A percentile compares a stretch with the other conserved stretches of the same genome.
Conservation (phyloP, 2,797 vertebrate genomes). For the Valencia hispanica region DNA sequence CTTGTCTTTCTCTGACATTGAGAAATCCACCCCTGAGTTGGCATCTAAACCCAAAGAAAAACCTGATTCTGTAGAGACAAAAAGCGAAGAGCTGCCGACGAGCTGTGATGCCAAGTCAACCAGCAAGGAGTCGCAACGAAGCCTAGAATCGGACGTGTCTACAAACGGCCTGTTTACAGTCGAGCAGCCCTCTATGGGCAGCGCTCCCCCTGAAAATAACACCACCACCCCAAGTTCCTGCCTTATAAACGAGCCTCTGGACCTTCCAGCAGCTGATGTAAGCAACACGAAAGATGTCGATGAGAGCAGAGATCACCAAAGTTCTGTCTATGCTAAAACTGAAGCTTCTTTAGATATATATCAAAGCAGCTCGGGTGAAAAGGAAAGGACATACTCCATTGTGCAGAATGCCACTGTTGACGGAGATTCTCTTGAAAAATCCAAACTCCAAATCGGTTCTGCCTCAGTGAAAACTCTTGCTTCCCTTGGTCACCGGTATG, state of each 20-base stretch:
- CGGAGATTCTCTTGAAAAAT: slow-evolving; percentile 20
- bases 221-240: neutral
- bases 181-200: neutral
- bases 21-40: slow-evolving; percentile 26
- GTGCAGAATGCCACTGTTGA: slow-evolving; percentile 46
- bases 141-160: neutral
- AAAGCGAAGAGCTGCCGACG: neutral
- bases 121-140: neutral
- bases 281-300: neutral
- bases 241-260: slow-evolving; percentile 41
- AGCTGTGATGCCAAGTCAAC: slow-evolving; percentile 4
- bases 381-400: neutral
- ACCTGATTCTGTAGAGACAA: slow-evolving; percentile 1
- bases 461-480: neutral
- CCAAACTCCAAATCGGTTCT: neutral
- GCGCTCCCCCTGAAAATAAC: slow-evolving; percentile 3
- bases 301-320: neutral
- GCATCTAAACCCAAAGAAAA: slow-evolving; percentile 11
- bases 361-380: slow-evolving; percentile 13
- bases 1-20: slow-evolving; percentile 19
- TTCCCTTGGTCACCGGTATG: slow-evolving; percentile 9
- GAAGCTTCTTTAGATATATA: slow-evolving; percentile 1
- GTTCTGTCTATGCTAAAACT: slow-evolving; percentile 4
- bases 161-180: slow-evolving; percentile 36
- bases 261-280: slow-evolving; percentile 22